Conservation (phyloP, 2,888 invertebrate species). For the Agonopterix heracliana region DNA sequence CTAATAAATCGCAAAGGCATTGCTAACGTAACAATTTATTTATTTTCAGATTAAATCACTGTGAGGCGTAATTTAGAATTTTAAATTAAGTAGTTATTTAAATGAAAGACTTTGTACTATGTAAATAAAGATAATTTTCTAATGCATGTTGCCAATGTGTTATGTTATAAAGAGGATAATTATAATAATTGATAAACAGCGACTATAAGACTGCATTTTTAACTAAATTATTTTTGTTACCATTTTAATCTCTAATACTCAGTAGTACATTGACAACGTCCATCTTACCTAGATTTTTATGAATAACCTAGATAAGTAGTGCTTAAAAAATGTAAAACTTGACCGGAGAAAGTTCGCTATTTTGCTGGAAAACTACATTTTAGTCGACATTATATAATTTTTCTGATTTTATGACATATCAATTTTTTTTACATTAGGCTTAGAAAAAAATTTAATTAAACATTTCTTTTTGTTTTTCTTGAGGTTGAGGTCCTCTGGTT, state of each 20-base stretch:
- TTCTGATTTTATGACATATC: neutral
- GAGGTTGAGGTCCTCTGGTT: too few relatives aligned
- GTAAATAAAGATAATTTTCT: constrained; percentile 8
- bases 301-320: too few relatives aligned
- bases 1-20: too few relatives aligned
- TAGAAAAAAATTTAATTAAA: too few relatives aligned
- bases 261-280: constrained; percentile 57
- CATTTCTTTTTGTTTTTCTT: too few relatives aligned
- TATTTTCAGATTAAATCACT: too few relatives aligned
- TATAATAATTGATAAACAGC: neutral
- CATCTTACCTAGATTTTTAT: constrained; percentile 13
- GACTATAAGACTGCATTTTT: constrained; percentile 5
- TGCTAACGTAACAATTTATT: too few relatives aligned
- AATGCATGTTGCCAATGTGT: constrained; percentile 62
- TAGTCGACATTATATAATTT: neutral
- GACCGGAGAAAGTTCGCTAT: neutral
- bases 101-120: neutral
- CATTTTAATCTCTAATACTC: constrained; percentile 7
- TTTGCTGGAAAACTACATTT: neutral
- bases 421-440: neutral
- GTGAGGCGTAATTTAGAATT: too few relatives aligned
- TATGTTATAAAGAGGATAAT: constrained; percentile 30
- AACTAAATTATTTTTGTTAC: constrained; percentile 8
- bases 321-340: neutral
- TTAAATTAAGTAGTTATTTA: too few relatives aligned